These are phyloP conservation scores for Perdita meconis DNA, from an alignment of 2,888 invertebrate genomes.

Conservation along the genomic window DNA sequence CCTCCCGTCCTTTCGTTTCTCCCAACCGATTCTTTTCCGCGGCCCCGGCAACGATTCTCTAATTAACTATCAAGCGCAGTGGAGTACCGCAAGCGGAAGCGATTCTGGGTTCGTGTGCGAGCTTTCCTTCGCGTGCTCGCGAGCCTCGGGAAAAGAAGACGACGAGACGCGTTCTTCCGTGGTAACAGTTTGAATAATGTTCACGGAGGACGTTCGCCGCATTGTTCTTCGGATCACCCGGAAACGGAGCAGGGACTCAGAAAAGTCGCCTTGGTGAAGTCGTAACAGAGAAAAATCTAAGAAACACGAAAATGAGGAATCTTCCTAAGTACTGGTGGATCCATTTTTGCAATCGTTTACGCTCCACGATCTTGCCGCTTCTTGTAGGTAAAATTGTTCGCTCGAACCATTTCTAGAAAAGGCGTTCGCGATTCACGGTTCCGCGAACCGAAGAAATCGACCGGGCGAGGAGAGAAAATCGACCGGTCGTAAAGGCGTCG, in stretches of 20 bases:
- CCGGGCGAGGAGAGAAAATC: constrained; percentile 13
- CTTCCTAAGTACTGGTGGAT: not conserved
- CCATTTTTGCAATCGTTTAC: constrained; percentile 36
- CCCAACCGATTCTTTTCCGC: constrained; percentile 40
- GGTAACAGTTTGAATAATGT: constrained; percentile 64
- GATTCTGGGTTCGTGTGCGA: constrained; percentile 67
- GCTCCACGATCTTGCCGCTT: constrained; percentile 7
- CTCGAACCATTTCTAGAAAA: constrained; percentile 7
- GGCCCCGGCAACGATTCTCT: constrained; percentile 73
- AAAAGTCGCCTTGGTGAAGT: constrained; percentile 29
- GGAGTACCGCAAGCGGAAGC: constrained; percentile 79
- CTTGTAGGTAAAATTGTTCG: constrained; percentile 20
- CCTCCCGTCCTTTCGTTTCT: not conserved
- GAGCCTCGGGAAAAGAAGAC: constrained; percentile 41
- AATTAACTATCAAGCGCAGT: constrained; percentile 73
- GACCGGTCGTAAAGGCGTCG: constrained; percentile 1
- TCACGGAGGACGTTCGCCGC: constrained; percentile 39
- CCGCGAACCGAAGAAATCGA: constrained; percentile 35
- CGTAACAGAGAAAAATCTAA: constrained; percentile 24
- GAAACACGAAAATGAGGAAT: constrained; percentile 12
- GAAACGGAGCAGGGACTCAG: constrained; percentile 14
- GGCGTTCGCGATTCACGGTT: constrained; percentile 18
- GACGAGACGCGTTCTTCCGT: constrained; percentile 65
- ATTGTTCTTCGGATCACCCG: constrained; percentile 57
- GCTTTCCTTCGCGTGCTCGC: constrained; percentile 53